Conservation (phyloP, 1,140 invertebrate genomes). For the Rhagoletis pomonella region DNA sequence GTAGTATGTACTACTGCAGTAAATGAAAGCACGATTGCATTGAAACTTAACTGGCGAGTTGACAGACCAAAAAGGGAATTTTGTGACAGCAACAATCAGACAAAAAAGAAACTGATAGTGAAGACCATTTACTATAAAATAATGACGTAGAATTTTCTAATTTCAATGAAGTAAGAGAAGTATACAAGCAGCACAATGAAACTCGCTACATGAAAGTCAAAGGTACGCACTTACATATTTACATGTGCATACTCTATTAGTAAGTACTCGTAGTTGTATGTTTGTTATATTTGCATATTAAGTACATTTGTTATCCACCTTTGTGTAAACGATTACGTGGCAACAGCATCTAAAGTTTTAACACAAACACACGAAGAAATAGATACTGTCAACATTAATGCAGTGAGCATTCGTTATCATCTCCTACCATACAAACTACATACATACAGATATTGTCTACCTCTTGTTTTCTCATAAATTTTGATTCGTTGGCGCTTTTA, state of each 20-base stretch:
- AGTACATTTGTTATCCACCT: neutral
- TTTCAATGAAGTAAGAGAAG: neutral
- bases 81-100: neutral
- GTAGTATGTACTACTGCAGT: neutral
- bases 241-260: neutral
- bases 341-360: neutral
- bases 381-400: no score
- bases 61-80: neutral
- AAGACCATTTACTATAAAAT: neutral
- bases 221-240: neutral
- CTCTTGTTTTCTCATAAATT: slow-evolving; percentile 18
- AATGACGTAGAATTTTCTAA: neutral
- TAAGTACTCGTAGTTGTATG: neutral
- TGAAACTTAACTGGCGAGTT: neutral
- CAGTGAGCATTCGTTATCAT: no score
- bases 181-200: no score
- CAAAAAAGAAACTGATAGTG: no score
- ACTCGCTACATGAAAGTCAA: no score
- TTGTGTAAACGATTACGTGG: neutral
- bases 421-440: no score
- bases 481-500: neutral
- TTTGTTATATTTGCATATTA: neutral
- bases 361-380: neutral
- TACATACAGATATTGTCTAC: neutral
- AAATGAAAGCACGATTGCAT: neutral